Evolutionary conservation across 2,113 vertebrate genomes (phyloP), one percentile per base, ranked within the genome.

Genomic region (Nothocercus julius): DNA sequence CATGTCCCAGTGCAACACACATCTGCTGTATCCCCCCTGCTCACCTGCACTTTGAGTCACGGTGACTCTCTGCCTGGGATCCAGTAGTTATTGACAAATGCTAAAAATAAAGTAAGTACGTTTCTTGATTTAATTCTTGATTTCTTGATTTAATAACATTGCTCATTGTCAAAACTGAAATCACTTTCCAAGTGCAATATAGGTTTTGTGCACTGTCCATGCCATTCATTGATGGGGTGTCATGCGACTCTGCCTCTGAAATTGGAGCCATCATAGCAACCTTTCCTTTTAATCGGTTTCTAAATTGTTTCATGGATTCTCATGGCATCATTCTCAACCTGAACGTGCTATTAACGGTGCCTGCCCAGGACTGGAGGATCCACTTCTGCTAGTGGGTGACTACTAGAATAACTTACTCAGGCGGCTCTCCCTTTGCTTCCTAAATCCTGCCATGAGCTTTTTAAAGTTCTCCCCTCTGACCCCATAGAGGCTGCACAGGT

Each of bases 11-110:
- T 44, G 9, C 15, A 62, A 62, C 36, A 63, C 11, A n/a, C 51
- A 30, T 4, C 45, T 72, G 27, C 38, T 20, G n/a, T n/a, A 61
- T 40, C 0, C 0, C 19, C 51, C 21, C 19, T 17, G 70, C 59
- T 40, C 8, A 22, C 19, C 80, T 63, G 13, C 53, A 34, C 34
- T 80, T 72, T 74, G 28, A 7, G 36, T n/a, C 13, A 32, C 25
- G 0, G 0, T 28, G 12, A 74, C 32, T 14, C 44, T 59, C 30
- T 42, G 3, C 61, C 81, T 62, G 27, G 25, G 14, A 36, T 63
- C 54, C 42, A 59, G 68, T 85, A 85, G 24, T n/a, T 73, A 2
- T 61, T 36, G 34, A 36, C 15, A 47, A 13, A 24, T 54, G 42
- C 24, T 51, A 42, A 86, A 95, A 69, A 44, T 21, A 28, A 84